phyloP scores from a whole-genome alignment of 2,888 invertebrate genomes.

The Melinaea menophilus region DNA sequence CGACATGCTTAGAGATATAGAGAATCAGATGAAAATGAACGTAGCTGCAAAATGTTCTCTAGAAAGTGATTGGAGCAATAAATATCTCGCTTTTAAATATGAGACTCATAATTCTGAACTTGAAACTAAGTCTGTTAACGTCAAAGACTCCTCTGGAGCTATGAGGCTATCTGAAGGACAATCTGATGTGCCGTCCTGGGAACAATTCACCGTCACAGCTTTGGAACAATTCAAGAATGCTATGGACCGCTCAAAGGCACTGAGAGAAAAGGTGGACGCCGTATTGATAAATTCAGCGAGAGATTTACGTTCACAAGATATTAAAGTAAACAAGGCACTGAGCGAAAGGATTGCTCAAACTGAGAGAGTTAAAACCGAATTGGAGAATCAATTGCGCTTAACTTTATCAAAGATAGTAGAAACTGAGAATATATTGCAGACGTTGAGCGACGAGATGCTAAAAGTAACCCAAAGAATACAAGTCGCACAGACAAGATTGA shows the following conservation, averaged over 20 bases:
- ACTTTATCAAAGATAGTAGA: conserved; percentile 64
- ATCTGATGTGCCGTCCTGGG: conserved; percentile 90
- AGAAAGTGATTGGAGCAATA: conserved; percentile 95
- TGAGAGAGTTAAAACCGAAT: conserved; percentile 83
- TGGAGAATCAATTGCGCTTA: conserved; percentile 83
- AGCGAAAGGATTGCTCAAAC: conserved; percentile 84
- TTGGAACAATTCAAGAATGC: conserved; percentile 86
- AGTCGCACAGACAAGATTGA: conserved; percentile 68
- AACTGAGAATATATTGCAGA: conserved; percentile 64
- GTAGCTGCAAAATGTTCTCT: conserved; percentile 86
- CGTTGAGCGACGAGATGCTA: conserved; percentile 62
- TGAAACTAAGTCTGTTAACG: conserved; percentile 81
- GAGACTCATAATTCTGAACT: conserved; percentile 85
- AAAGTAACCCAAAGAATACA: conserved; percentile 65
- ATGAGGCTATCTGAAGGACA: conserved; percentile 89
- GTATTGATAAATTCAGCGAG: conserved; percentile 85
- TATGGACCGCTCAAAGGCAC: conserved; percentile 82
- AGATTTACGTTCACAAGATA: conserved; percentile 89
- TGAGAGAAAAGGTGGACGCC: conserved; percentile 85
- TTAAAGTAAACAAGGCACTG: conserved; percentile 86
- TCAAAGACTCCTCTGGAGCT: conserved; percentile 88
- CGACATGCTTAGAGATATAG: conserved; percentile 82
- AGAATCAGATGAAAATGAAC: conserved; percentile 83
- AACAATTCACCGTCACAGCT: conserved; percentile 86
- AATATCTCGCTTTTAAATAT: conserved; percentile 86